A percentile compares a stretch with the other conserved stretches of the same genome.
Conservation (phyloP, 2,113 vertebrate genomes). For the Isurus oxyrinchus region DNA sequence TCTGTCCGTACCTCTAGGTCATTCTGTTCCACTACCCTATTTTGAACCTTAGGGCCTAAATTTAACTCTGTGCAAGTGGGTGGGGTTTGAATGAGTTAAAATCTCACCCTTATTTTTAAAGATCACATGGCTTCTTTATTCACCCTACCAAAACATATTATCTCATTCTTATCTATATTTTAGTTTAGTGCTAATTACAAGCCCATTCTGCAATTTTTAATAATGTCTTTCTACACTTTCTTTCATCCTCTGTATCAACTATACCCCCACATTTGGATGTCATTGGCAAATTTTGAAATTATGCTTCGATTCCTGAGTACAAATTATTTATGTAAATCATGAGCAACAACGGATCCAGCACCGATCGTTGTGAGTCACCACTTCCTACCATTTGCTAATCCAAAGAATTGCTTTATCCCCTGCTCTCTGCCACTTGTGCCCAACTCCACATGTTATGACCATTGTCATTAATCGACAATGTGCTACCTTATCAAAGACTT, state of each 20-base stretch:
- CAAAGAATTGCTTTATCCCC: neutral
- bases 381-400: neutral
- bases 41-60: neutral
- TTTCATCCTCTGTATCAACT: no score
- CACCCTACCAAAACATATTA: neutral
- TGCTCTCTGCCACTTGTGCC: no score
- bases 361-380: neutral
- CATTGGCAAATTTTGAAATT: neutral
- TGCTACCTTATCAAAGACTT: no score
- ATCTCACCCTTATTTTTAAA: no score
- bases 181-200: neutral
- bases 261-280: neutral
- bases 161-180: neutral
- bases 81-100: no score
- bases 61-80: no score
- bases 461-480: no score
- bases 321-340: neutral
- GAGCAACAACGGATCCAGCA: neutral
- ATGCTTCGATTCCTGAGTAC: neutral
- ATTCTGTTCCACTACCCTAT: neutral
- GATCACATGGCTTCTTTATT: neutral
- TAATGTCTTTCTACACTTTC: neutral
- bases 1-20: neutral
- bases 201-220: neutral
- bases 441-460: no score